A percentile compares a stretch with the other conserved stretches of the same genome.
Conservation (phyloP, 1,140 invertebrate species). For the Apis cerana region DNA sequence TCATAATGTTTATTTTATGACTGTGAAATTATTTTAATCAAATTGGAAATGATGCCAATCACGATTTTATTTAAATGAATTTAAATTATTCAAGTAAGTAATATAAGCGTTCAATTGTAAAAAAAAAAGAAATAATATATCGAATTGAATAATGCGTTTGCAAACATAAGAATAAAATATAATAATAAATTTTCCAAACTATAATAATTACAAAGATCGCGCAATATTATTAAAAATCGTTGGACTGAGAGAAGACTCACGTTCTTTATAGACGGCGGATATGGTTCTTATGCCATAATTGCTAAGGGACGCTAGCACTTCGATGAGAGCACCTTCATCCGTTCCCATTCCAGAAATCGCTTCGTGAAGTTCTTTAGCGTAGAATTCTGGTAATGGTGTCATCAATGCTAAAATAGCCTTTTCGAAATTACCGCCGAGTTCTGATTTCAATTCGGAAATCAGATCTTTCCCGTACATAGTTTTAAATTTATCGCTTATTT, state of each 20-base stretch:
- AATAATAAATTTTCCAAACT: too few species aligned
- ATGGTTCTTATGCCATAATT: slow-evolving; percentile 94
- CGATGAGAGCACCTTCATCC: slow-evolving; percentile 94
- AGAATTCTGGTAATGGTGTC: slow-evolving; percentile 93
- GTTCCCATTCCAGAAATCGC: slow-evolving; percentile 93
- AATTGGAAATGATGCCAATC: too few species aligned
- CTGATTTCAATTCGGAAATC: slow-evolving; percentile 92
- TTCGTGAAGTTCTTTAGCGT: slow-evolving; percentile 93
- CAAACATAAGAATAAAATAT: too few species aligned
- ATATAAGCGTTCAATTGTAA: too few species aligned
- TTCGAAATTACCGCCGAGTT: slow-evolving; percentile 94
- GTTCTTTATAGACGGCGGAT: slow-evolving; percentile 90
- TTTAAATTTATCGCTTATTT: slow-evolving; percentile 96
- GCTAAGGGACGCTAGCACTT: slow-evolving; percentile 94
- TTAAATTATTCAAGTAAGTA: too few species aligned
- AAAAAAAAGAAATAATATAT: too few species aligned
- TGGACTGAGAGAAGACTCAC: slow-evolving; percentile 82
- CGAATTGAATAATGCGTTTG: too few species aligned
- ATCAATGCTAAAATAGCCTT: slow-evolving; percentile 92
- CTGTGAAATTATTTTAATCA: too few species aligned
- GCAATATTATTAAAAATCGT: neutral
- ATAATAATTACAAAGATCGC: too few species aligned
- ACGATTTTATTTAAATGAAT: too few species aligned
- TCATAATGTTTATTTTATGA: too few species aligned
- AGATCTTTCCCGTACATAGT: slow-evolving; percentile 97